Percentiles rank a stretch among this genome's conserved stretches.
Evolutionary conservation across 2,888 invertebrate genomes (phyloP).

Genomic region (Chloromyia formosa): DNA sequence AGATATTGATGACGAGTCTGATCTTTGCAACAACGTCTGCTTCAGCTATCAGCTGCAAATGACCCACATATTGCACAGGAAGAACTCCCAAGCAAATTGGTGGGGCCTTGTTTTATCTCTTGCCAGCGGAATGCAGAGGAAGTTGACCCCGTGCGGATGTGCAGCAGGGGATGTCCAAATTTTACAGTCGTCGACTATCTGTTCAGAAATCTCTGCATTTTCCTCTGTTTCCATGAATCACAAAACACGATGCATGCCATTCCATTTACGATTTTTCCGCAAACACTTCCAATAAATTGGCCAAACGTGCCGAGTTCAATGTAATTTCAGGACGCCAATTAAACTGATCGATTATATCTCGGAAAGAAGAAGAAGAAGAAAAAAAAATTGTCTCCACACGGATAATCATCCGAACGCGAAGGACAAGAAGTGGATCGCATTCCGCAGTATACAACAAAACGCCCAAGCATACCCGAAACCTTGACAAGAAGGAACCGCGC

Average conservation of each 20-base stretch:
- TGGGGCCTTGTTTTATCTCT: neutral
- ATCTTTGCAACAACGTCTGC: neutral
- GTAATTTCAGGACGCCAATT: constrained; percentile 39
- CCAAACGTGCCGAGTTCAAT: constrained; percentile 31
- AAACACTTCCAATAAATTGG: constrained; percentile 26
- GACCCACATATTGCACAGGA: constrained; percentile 4
- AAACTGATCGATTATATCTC: constrained; percentile 40
- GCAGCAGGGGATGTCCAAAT: too few relatives aligned
- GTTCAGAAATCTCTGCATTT: too few relatives aligned
- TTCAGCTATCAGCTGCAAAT: neutral
- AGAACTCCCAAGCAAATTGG: neutral
- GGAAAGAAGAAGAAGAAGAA: too few relatives aligned
- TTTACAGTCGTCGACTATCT: too few relatives aligned
- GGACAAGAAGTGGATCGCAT: constrained; percentile 26
- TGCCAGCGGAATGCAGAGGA: neutral
- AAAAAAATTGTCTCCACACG: constrained; percentile 24
- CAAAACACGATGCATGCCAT: neutral
- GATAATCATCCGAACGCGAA: constrained; percentile 15
- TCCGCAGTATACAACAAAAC: neutral
- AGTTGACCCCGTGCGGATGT: neutral
- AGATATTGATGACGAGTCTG: neutral
- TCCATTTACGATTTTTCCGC: neutral
- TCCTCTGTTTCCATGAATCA: neutral
- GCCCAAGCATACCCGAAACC: constrained; percentile 4
- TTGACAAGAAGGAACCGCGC: neutral